phyloP scores from a whole-genome alignment of 2,888 invertebrate species.

The Mimumesa dahlbomi region DNA sequence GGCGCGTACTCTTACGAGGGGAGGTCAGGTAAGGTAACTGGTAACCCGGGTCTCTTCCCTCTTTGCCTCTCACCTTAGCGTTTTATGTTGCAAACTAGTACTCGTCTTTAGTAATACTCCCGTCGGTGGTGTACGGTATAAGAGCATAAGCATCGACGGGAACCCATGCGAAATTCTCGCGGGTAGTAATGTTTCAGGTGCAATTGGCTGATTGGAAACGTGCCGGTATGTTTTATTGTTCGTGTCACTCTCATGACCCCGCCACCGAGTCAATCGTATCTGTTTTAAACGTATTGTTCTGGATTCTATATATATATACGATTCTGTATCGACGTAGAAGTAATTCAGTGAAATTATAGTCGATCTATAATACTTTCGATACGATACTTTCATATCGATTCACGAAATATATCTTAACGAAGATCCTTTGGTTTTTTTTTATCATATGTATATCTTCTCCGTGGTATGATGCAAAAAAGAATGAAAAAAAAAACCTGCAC shows the following conservation, averaged over 20 bases:
- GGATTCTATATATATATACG: too few relatives aligned
- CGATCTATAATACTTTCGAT: too few relatives aligned
- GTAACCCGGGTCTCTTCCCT: conserved; percentile 62
- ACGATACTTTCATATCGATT: not conserved
- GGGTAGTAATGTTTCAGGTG: conserved; percentile 5
- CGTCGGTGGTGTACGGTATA: conserved; percentile 28
- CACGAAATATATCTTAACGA: not conserved
- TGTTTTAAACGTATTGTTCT: not conserved
- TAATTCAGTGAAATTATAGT: too few relatives aligned
- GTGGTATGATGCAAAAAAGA: not conserved
- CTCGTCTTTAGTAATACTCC: conserved; percentile 61
- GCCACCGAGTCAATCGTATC: not conserved
- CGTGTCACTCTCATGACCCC: not conserved
- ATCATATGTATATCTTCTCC: not conserved
- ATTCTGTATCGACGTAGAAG: too few relatives aligned
- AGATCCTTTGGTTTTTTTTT: too few relatives aligned
- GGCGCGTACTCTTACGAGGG: conserved; percentile 66
- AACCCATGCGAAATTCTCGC: not conserved
- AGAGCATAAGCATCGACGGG: conserved; percentile 33
- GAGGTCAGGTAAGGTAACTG: conserved; percentile 68
- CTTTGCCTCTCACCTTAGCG: conserved; percentile 63
- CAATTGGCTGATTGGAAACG: not conserved
- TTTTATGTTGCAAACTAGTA: conserved; percentile 65
- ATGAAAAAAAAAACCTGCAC: not conserved
- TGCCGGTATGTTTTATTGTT: conserved; percentile 2